Percentiles rank a stretch among this genome's conserved stretches.
Evolutionary conservation across 2,888 invertebrate species (phyloP).

Genomic region (Diadegma fenestrale): DNA sequence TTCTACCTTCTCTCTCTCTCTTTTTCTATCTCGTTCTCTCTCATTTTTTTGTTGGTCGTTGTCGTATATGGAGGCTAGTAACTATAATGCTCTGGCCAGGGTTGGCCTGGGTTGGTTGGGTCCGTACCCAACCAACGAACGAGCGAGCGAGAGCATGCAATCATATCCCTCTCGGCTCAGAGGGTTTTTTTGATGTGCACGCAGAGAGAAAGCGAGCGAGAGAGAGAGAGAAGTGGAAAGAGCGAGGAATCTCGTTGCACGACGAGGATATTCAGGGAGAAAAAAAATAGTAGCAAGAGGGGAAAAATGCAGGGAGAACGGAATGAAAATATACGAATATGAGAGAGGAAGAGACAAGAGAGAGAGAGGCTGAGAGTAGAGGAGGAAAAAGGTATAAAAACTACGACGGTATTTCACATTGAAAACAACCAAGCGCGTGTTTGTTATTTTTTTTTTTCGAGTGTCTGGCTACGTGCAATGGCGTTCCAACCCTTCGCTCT

Average conservation of each 20-base stretch:
- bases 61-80: slow-evolving; percentile 44
- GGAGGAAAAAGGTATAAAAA: slow-evolving; percentile 62
- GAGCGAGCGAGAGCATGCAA: slow-evolving; percentile 76
- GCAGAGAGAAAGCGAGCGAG: slow-evolving; percentile 12
- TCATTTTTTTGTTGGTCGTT: slow-evolving; percentile 56
- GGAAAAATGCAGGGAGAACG: slow-evolving; percentile 61
- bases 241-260: slow-evolving; percentile 37
- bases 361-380: slow-evolving; percentile 28
- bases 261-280: slow-evolving; percentile 40
- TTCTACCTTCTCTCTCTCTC: slow-evolving; percentile 74
- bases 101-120: slow-evolving; percentile 42
- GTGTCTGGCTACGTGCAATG: slow-evolving; percentile 49
- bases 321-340: slow-evolving; percentile 65
- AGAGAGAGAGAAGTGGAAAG: slow-evolving; percentile 23
- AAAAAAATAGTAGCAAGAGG: slow-evolving; percentile 33
- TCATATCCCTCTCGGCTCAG: slow-evolving; percentile 70
- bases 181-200: slow-evolving; percentile 44
- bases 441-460: slow-evolving; percentile 39
- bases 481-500: slow-evolving; percentile 61
- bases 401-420: slow-evolving; percentile 78
- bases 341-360: slow-evolving; percentile 35
- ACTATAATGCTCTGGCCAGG: slow-evolving; percentile 33
- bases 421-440: slow-evolving; percentile 74
- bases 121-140: slow-evolving; percentile 59
- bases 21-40: slow-evolving; percentile 60